A percentile compares a stretch with the other conserved stretches of the same genome.
Conservation (phyloP, 1,140 invertebrate species). For the Pseudomyrmex sp. region DNA sequence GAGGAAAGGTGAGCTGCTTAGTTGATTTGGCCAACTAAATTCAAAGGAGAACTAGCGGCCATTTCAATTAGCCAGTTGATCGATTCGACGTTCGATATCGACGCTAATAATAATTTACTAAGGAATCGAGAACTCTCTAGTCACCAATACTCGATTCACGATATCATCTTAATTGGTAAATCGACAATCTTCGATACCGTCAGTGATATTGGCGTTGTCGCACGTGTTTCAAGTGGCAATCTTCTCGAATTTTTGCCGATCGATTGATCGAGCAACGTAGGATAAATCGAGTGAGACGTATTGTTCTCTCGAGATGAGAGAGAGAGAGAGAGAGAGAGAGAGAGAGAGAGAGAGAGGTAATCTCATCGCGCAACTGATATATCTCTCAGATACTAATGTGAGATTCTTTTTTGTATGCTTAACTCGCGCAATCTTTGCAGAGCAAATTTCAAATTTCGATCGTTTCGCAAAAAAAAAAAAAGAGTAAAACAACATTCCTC, state of each 20-base stretch:
- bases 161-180: constrained; percentile 28
- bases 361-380: background rate
- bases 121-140: background rate
- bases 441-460: background rate
- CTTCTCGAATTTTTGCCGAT: background rate
- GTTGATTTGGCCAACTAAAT: constrained; percentile 69
- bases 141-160: background rate
- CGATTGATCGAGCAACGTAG: constrained; percentile 36
- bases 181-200: background rate
- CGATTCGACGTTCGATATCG: constrained; percentile 74
- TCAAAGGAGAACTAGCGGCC: constrained; percentile 79
- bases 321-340: no score
- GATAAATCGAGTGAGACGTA: constrained; percentile 35
- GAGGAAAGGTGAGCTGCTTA: constrained; percentile 47
- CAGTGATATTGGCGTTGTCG: background rate
- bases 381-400: background rate
- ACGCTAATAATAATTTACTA: constrained; percentile 61
- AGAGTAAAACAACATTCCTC: background rate
- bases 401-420: background rate
- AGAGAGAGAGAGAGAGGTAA: background rate
- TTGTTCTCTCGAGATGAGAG: background rate
- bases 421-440: background rate
- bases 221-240: constrained; percentile 1
- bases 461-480: constrained; percentile 4
- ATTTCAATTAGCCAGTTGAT: constrained; percentile 76